A percentile compares a stretch with the other conserved stretches of the same genome.
Evolutionary conservation across 2,888 invertebrate species (phyloP).

Genomic region (Phyllotreta striolata): DNA sequence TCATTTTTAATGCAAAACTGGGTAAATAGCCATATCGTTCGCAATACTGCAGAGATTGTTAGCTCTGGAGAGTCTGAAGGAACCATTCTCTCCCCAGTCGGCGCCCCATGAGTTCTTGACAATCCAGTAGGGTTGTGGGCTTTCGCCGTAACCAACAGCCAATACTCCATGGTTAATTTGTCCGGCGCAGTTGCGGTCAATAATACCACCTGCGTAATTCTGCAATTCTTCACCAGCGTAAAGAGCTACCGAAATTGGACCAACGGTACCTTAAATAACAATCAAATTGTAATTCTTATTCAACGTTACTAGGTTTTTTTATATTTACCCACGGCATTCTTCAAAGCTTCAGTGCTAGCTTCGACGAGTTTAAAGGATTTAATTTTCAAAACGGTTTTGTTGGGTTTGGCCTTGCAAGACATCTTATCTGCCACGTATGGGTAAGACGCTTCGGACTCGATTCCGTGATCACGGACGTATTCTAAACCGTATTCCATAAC

Average conservation of each 20-base stretch:
- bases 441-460: conserved; percentile 87
- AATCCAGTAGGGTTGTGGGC: conserved; percentile 11
- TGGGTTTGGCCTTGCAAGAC: conserved; percentile 64
- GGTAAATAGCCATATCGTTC: neutral
- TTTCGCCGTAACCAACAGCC: conserved; percentile 19
- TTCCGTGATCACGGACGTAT: conserved; percentile 78
- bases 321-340: too few species aligned
- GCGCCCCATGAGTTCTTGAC: conserved; percentile 21
- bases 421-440: conserved; percentile 83
- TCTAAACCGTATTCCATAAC: conserved; percentile 82
- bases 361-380: neutral
- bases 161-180: conserved; percentile 21
- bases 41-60: conserved; percentile 10
- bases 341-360: too few species aligned
- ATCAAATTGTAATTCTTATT: too few species aligned
- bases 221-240: neutral
- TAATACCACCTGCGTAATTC: conserved; percentile 12
- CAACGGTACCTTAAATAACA: conserved; percentile 11
- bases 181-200: neutral
- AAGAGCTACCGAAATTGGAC: conserved; percentile 21
- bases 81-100: conserved; percentile 18
- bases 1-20: too few species aligned
- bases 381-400: neutral
- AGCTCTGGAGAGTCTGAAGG: conserved; percentile 5
- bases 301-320: too few species aligned